Conservation (phyloP, 2,888 invertebrate genomes). For the Lepetodrilus schrolli region DNA sequence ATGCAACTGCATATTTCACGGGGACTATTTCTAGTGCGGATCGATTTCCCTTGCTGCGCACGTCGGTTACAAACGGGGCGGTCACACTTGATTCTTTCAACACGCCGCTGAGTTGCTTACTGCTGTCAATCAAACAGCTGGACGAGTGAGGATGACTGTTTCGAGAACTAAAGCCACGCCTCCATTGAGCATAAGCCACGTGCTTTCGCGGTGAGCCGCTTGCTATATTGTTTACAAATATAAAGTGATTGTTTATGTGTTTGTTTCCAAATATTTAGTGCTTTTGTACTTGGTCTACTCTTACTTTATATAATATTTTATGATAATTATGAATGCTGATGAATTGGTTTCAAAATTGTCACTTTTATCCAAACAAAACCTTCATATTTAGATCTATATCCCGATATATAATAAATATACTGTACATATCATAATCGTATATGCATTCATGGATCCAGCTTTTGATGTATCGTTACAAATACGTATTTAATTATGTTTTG, state of each 20-base stretch:
- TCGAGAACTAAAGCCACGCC: neutral
- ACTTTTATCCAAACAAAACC: neutral
- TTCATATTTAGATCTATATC: too few species aligned
- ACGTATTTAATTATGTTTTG: too few species aligned
- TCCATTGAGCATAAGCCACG: neutral
- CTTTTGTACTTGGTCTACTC: neutral
- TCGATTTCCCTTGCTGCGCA: neutral
- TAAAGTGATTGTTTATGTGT: neutral
- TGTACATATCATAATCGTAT: too few species aligned
- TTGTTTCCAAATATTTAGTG: conserved; percentile 6
- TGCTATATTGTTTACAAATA: conserved; percentile 11
- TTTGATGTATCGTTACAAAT: too few species aligned
- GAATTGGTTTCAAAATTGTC: neutral
- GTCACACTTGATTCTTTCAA: neutral
- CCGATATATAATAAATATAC: too few species aligned
- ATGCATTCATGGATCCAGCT: too few species aligned
- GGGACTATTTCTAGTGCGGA: conserved; percentile 21
- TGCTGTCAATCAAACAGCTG: conserved; percentile 31
- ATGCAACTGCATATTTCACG: neutral
- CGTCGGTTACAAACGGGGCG: conserved; percentile 1
- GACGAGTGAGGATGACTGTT: neutral
- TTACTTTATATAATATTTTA: neutral
- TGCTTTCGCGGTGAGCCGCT: neutral
- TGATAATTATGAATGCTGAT: neutral
- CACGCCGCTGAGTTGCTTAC: conserved; percentile 20